Evolutionary conservation across 2,797 vertebrate species (phyloP).

Genomic region (Notamacropus eugenii): DNA sequence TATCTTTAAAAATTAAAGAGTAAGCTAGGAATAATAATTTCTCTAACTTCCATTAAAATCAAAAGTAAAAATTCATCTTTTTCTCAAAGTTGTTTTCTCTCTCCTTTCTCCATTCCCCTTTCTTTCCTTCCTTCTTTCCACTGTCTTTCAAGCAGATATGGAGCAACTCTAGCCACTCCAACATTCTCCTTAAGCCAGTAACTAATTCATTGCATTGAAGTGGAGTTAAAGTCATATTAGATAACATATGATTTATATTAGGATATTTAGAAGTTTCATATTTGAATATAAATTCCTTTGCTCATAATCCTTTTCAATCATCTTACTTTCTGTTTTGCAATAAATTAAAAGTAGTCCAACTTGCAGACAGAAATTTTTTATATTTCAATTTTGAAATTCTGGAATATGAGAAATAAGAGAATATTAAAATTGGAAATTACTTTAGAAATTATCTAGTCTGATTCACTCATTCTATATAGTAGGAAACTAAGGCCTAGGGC

Average conservation of each 20-base stretch:
- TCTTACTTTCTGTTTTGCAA: slow-evolving; percentile 24
- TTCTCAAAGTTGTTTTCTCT: not conserved
- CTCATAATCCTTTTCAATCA: slow-evolving; percentile 18
- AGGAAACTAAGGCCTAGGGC: slow-evolving; percentile 17
- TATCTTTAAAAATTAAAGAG: slow-evolving; percentile 54
- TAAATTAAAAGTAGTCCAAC: slow-evolving; percentile 43
- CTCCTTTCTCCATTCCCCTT: not conserved
- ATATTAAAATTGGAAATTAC: not conserved
- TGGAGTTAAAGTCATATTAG: slow-evolving; percentile 1
- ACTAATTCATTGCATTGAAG: slow-evolving; percentile 22
- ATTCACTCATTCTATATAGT: not conserved
- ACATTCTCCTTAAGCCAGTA: not conserved
- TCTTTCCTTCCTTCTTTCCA: not conserved
- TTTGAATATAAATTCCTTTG: slow-evolving; percentile 50
- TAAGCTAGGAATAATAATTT: slow-evolving; percentile 45
- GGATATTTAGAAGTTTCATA: slow-evolving; percentile 18
- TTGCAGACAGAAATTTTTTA: not conserved
- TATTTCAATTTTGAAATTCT: slow-evolving; percentile 17
- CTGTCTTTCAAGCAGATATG: not conserved
- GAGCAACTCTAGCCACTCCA: slow-evolving; percentile 16
- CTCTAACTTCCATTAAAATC: slow-evolving; percentile 42
- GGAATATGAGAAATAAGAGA: slow-evolving; percentile 5
- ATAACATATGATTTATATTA: slow-evolving; percentile 14
- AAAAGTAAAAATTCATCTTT: slow-evolving; percentile 23
- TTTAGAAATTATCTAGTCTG: not conserved